A percentile compares a stretch with the other conserved stretches of the same genome.
Evolutionary conservation across 2,113 vertebrate genomes (phyloP).

Genomic region (Mormoops blainvillei): DNA sequence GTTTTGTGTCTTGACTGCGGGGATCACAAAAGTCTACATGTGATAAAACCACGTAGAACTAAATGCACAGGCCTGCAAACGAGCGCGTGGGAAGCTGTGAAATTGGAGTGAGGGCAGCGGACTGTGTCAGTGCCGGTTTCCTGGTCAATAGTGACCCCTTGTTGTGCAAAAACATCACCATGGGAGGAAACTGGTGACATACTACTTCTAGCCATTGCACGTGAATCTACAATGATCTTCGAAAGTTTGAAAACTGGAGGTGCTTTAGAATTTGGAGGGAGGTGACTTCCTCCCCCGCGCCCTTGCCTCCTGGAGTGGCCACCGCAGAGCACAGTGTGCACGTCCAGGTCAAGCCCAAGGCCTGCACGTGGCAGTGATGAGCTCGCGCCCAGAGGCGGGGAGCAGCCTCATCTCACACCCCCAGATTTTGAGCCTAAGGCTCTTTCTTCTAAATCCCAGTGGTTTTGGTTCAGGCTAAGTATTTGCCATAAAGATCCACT

Average conservation of each 20-base stretch:
- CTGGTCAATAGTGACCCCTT: no score
- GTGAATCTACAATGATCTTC: background rate
- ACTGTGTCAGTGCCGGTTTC: background rate
- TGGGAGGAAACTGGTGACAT: accelerated
- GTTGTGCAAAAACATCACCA: background rate
- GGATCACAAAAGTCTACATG: background rate
- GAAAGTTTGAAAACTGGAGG: background rate
- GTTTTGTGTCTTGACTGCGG: background rate
- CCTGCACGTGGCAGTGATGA: background rate
- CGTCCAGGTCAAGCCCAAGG: background rate
- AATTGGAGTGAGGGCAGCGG: background rate
- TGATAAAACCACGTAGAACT: background rate
- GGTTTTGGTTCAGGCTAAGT: background rate
- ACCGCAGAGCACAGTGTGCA: background rate
- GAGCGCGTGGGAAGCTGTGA: background rate
- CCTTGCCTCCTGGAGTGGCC: no score
- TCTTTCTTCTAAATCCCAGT: background rate
- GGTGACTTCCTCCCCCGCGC: background rate
- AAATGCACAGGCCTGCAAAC: background rate
- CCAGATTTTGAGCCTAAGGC: background rate
- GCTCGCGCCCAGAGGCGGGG: background rate
- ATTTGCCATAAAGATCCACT: background rate
- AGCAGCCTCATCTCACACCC: background rate
- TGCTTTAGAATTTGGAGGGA: background rate
- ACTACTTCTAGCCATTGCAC: no score